Evolutionary conservation across 2,113 vertebrate genomes (phyloP).

Genomic region (Menidia beryllina): DNA sequence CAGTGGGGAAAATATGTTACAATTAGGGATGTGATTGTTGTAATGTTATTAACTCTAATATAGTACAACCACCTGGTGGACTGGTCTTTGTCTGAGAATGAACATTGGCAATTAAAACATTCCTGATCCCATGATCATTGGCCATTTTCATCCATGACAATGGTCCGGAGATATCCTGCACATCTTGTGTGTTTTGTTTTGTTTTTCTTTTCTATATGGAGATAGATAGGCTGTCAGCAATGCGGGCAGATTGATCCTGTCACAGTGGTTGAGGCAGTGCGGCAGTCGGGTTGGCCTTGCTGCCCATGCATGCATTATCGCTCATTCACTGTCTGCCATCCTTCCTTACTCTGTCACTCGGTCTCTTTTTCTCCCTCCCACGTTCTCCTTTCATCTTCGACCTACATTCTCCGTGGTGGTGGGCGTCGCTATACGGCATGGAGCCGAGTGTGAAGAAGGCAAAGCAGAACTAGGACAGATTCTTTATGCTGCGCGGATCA

Average conservation of each 20-base stretch:
- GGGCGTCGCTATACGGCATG: slow-evolving; percentile 58
- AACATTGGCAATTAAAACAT: no score
- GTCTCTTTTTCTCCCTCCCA: slow-evolving; percentile 66
- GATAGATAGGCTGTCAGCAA: slow-evolving; percentile 41
- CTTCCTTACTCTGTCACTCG: slow-evolving; percentile 60
- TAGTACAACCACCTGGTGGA: no score
- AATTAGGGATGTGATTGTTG: not conserved
- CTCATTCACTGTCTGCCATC: slow-evolving; percentile 63
- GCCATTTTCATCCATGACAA: no score
- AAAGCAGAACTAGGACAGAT: slow-evolving; percentile 77
- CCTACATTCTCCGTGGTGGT: slow-evolving; percentile 74
- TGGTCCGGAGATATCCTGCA: no score
- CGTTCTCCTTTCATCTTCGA: slow-evolving; percentile 79
- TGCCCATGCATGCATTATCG: slow-evolving; percentile 57
- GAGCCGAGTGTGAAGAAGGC: slow-evolving; percentile 59
- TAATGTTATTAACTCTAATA: not conserved
- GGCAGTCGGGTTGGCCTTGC: slow-evolving; percentile 37
- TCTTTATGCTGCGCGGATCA: slow-evolving; percentile 67
- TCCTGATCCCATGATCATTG: no score
- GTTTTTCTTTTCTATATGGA: not conserved
- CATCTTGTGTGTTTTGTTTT: slow-evolving; percentile 9
- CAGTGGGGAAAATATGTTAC: not conserved
- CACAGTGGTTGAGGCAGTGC: slow-evolving; percentile 23
- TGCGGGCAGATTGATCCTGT: slow-evolving; percentile 42
- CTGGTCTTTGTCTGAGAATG: no score